Evolutionary conservation across 2,797 vertebrate genomes (phyloP), one percentile per base, ranked within the genome.

Genomic region (Melanotaenia parkinsoni): DNA sequence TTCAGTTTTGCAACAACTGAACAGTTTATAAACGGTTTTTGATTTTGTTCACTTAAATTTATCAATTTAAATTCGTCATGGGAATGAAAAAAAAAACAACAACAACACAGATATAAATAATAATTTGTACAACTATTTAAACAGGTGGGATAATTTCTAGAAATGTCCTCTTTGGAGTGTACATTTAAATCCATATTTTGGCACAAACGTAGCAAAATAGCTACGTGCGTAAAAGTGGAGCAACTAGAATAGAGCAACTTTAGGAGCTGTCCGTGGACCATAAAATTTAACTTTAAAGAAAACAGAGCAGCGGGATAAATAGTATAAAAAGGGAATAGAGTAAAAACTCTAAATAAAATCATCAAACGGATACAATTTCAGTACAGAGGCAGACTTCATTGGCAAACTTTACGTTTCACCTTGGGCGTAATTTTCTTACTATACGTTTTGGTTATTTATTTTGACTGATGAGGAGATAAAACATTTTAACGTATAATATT

Each of bases 171-270:
- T 0, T 53, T 14, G 2, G 63, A 53, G 51, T 30, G 4, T 50
- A 18, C 26, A 50, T 74, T 74, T 67, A 22, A 63, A 62, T 67
- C 54, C 24, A 84, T 56, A 75, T 83, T 76, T 79, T 45, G 30
- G 33, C 10, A 35, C 11, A 74, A 72, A 84, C 32, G 16, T 38
- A 20, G 73, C 70, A 37, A 75, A 73, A 80, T 28, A 47, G 26
- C 51, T 30, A 30, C 64, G 76, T 83, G 90, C 83, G 86, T 90
- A 79, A 89, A 89, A 85, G 67, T 45, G 43, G 45, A 75, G 38
- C 26, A 7, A 18, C 28, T 57, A 33, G 26, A 67, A 65, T 59
- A 60, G 54, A 67, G 35, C 22, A 30, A 20, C 22, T 67, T 78
- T 63, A 76, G 22, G 45, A 71, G 16, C 58, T 35, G 13, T 68